These are phyloP conservation scores for Cairina moschata DNA, from an alignment of 2,113 vertebrate genomes.

Conservation along the genomic window DNA sequence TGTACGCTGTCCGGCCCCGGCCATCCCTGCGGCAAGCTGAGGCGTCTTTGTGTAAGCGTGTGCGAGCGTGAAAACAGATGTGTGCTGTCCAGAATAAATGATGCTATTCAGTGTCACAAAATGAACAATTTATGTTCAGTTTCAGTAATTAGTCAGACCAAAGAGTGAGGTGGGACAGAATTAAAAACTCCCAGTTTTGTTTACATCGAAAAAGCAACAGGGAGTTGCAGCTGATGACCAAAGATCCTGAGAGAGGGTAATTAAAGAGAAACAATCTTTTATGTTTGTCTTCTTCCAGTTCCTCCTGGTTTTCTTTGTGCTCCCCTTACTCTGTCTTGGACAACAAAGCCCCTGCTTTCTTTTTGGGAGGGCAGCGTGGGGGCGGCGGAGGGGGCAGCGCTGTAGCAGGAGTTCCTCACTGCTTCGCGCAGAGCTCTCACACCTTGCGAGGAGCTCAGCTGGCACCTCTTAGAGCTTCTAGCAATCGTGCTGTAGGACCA, in stretches of 20 bases:
- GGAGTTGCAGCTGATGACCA: conserved; percentile 60
- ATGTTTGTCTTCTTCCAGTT: conserved; percentile 43
- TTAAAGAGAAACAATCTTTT: conserved; percentile 71
- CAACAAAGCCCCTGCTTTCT: neutral
- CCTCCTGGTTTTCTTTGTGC: neutral
- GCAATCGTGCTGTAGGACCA: neutral
- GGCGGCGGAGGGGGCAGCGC: neutral
- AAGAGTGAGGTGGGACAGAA: conserved; percentile 41
- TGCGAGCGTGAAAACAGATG: conserved; percentile 56
- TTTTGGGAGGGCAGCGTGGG: rapidly evolving
- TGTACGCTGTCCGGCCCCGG: neutral
- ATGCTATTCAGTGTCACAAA: conserved; percentile 64
- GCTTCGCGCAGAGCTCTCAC: neutral
- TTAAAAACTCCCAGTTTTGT: conserved; percentile 53
- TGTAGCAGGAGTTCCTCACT: neutral
- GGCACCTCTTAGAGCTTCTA: neutral
- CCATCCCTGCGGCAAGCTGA: neutral
- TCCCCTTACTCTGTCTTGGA: neutral
- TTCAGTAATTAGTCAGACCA: conserved; percentile 63
- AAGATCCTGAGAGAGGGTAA: conserved; percentile 48
- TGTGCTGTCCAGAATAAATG: conserved; percentile 62
- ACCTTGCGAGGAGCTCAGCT: neutral
- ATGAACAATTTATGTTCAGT: conserved; percentile 59
- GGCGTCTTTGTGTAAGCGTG: conserved; percentile 31
- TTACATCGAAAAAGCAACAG: conserved; percentile 38